Percentiles rank a stretch among this genome's conserved stretches.
Conservation (phyloP, 2,888 invertebrate genomes). For the Alsophila aescularia region DNA sequence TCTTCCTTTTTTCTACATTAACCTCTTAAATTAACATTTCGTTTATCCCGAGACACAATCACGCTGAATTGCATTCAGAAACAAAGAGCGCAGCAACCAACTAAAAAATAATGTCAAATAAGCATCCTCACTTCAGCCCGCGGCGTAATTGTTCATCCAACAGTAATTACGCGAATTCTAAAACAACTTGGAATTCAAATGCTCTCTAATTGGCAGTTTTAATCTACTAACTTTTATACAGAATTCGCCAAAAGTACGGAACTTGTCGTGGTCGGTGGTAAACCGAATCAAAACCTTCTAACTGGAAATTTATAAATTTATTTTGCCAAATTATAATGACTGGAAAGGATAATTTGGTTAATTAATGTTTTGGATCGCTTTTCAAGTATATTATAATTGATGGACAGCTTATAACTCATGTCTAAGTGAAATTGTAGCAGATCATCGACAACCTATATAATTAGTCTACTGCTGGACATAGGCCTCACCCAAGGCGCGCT, state of each 20-base stretch:
- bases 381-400: conserved; percentile 2
- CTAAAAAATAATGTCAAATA: conserved; percentile 61
- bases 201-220: conserved; percentile 83
- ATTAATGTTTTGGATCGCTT: conserved; percentile 57
- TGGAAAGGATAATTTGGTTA: conserved; percentile 66
- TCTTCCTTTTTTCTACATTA: background rate
- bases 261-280: conserved; percentile 77
- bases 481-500: too few species aligned
- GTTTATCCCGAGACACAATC: background rate
- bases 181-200: conserved; percentile 82
- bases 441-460: too few species aligned
- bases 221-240: conserved; percentile 82
- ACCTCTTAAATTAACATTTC: background rate
- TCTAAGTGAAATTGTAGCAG: background rate
- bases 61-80: conserved; percentile 8
- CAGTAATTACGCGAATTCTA: conserved; percentile 80
- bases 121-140: conserved; percentile 58
- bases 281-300: conserved; percentile 76
- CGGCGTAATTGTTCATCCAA: conserved; percentile 75
- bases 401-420: conserved; percentile 3
- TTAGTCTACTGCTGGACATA: too few species aligned
- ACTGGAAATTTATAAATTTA: conserved; percentile 75
- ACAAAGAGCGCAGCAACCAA: conserved; percentile 34
- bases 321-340: conserved; percentile 69
- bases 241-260: conserved; percentile 77